A percentile compares a stretch with the other conserved stretches of the same genome.
Conservation (phyloP, 2,888 invertebrate genomes). For the Aromia moschata region DNA sequence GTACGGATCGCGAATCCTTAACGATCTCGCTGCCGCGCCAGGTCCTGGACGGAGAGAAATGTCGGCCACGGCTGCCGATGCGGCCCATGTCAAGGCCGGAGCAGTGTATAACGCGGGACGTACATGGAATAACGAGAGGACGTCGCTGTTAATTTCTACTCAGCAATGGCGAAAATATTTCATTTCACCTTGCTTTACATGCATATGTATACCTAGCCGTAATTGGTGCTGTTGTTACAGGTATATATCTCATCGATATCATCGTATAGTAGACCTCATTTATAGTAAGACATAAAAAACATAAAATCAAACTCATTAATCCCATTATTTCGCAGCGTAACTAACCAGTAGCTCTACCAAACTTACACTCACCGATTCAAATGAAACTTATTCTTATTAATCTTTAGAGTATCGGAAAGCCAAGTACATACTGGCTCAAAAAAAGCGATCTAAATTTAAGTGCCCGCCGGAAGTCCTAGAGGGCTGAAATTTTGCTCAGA, state of each 20-base stretch:
- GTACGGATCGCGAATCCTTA: not conserved
- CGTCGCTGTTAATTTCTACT: not conserved
- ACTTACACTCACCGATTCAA: too few relatives aligned
- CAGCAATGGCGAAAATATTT: not conserved
- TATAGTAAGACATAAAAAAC: too few relatives aligned
- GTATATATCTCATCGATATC: not conserved
- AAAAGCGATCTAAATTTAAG: too few relatives aligned
- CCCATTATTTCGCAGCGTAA: not conserved
- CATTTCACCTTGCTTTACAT: conserved; percentile 1
- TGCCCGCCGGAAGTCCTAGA: too few relatives aligned
- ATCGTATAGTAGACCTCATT: not conserved
- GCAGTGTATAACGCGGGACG: not conserved
- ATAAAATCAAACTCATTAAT: not conserved
- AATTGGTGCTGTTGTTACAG: not conserved
- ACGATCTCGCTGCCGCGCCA: not conserved
- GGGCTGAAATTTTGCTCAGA: too few relatives aligned
- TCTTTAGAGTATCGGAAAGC: too few relatives aligned
- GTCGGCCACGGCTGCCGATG: not conserved
- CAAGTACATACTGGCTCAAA: too few relatives aligned
- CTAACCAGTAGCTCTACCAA: not conserved
- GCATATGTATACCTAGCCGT: not conserved
- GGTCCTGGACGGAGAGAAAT: not conserved
- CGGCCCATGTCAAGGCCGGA: not conserved
- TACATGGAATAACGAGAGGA: not conserved
- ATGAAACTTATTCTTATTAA: too few relatives aligned